Evolutionary conservation across 1,140 invertebrate species (phyloP).

Genomic region (Tetramorium parvispinum): DNA sequence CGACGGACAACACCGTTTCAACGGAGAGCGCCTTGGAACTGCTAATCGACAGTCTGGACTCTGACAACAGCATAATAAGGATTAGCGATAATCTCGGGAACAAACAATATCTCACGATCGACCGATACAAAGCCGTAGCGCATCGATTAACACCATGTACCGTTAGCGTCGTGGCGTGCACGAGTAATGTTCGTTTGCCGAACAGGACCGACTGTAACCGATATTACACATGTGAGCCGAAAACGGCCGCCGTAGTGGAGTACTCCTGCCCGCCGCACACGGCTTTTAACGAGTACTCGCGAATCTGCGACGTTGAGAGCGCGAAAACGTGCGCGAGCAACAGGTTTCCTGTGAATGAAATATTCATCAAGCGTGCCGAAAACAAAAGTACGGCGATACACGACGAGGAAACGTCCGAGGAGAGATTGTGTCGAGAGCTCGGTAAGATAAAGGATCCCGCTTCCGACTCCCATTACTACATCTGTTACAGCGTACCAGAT

Average conservation of each 20-base stretch:
- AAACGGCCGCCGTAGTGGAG: constrained; percentile 81
- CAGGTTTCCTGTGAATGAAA: not conserved
- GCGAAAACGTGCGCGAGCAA: constrained; percentile 71
- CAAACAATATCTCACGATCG: constrained; percentile 75
- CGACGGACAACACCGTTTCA: not conserved
- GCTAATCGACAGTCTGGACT: constrained; percentile 41
- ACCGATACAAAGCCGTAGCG: constrained; percentile 70
- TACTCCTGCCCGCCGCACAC: constrained; percentile 85
- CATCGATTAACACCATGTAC: constrained; percentile 65
- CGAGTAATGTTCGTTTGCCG: constrained; percentile 82
- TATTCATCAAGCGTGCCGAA: not conserved
- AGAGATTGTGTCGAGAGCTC: constrained; percentile 68
- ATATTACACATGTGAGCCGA: constrained; percentile 86
- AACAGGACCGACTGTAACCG: constrained; percentile 85
- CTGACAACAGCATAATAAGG: constrained; percentile 70
- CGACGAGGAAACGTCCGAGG: not conserved
- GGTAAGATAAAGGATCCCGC: constrained; percentile 77
- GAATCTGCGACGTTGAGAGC: constrained; percentile 83
- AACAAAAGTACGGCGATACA: not conserved
- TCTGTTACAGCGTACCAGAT: constrained; percentile 73
- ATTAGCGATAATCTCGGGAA: constrained; percentile 73
- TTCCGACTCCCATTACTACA: constrained; percentile 78
- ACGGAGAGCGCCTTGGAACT: not conserved
- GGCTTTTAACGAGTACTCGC: constrained; percentile 84
- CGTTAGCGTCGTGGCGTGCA: constrained; percentile 83